Percentiles rank a stretch among this genome's conserved stretches.
Conservation (phyloP, 64 coral and sea anemone species). For the Hydrozoanthus tunicans region DNA sequence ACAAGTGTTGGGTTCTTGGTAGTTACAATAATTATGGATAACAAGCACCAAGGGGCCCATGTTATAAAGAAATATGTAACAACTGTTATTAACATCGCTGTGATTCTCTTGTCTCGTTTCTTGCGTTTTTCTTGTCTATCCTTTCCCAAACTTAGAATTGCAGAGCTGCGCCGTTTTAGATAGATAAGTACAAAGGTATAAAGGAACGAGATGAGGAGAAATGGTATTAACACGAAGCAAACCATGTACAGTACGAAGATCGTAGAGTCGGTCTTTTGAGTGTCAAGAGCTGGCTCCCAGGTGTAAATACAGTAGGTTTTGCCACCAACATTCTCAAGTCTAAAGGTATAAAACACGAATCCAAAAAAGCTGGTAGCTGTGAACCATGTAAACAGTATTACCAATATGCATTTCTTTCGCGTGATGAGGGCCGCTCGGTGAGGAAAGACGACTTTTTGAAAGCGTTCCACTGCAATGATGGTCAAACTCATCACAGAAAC, state of each 20-base stretch:
- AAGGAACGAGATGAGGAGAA: constrained; percentile 8
- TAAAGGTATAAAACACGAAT: constrained; percentile 29
- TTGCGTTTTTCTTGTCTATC: constrained; percentile 4
- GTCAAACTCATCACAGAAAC: constrained; percentile 26
- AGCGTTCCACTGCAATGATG: constrained; percentile 23
- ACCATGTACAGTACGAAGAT: constrained; percentile 13
- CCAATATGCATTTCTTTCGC: not conserved
- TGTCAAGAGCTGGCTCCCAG: constrained; percentile 25
- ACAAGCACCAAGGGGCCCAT: constrained; percentile 33
- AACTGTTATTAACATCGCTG: not conserved
- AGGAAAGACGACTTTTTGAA: constrained; percentile 33
- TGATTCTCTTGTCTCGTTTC: not conserved
- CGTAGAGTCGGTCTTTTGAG: not conserved
- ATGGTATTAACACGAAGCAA: constrained; percentile 16
- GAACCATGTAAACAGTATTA: constrained; percentile 30
- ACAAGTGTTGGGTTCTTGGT: not conserved
- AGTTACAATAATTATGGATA: not conserved
- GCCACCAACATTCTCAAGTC: not conserved
- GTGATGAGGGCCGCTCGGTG: not conserved
- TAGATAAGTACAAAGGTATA: not conserved
- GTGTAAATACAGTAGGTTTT: constrained; percentile 30
- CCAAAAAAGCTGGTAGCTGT: not conserved
- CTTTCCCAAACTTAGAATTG: not conserved
- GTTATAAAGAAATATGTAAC: constrained; percentile 31
- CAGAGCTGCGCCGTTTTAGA: not conserved